phyloP scores from a whole-genome alignment of 2,113 vertebrate genomes.

The Anhinga rufa region DNA sequence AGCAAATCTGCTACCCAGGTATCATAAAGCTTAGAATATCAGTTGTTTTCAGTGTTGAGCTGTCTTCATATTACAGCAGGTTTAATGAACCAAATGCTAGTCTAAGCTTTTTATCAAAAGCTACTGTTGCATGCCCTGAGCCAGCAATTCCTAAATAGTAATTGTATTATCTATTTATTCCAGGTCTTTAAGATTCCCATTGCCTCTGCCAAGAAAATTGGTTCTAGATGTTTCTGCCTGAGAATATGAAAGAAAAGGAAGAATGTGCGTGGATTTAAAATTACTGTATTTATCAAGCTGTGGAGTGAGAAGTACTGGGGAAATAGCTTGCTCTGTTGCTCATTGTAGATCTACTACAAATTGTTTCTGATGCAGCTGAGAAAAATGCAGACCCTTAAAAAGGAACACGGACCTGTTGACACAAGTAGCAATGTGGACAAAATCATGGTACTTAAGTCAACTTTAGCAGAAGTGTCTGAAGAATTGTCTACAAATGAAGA shows the following conservation, averaged over 20 bases:
- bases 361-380: constrained; percentile 77
- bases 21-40: background rate
- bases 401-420: constrained; percentile 78
- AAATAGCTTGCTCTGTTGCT: background rate
- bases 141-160: background rate
- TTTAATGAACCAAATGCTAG: background rate
- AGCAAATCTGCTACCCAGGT: background rate
- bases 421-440: constrained; percentile 76
- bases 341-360: background rate
- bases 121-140: background rate
- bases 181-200: constrained; percentile 40
- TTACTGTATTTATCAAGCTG: background rate
- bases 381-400: constrained; percentile 92
- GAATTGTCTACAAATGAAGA: constrained; percentile 72
- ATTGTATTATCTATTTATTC: constrained; percentile 33
- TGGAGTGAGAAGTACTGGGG: constrained; percentile 6
- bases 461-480: constrained; percentile 77
- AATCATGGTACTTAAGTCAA: constrained; percentile 77
- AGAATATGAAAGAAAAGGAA: constrained; percentile 36
- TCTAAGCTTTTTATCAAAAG: background rate
- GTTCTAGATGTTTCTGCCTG: background rate
- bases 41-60: background rate
- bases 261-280: constrained; percentile 61
- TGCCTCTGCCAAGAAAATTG: background rate
- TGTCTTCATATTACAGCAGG: background rate